These are phyloP conservation scores for Echinops telfairi DNA, from an alignment of 2,113 vertebrate species.

Conservation along the genomic window DNA sequence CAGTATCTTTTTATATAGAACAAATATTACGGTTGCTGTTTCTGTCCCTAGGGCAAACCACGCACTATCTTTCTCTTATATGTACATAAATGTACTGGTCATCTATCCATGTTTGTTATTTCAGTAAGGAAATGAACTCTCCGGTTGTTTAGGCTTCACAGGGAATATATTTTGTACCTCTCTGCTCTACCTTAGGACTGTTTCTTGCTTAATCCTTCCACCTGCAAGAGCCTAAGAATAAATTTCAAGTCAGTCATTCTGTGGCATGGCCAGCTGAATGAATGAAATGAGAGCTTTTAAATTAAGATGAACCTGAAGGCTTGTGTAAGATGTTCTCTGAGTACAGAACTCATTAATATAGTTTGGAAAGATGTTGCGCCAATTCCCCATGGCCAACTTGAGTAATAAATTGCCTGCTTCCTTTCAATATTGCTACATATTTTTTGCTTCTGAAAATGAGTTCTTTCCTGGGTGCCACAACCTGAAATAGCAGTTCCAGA, in stretches of 20 bases:
- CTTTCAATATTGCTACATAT: background rate
- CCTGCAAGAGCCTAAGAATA: background rate
- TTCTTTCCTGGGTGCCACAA: no score
- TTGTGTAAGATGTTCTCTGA: background rate
- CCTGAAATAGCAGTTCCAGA: background rate
- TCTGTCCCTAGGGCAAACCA: background rate
- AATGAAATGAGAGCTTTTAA: background rate
- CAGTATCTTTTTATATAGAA: conserved; percentile 31
- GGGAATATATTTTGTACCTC: background rate
- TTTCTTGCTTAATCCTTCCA: background rate
- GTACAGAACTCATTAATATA: background rate
- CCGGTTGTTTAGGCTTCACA: background rate
- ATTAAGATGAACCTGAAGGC: background rate
- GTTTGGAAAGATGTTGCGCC: background rate
- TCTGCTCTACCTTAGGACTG: background rate
- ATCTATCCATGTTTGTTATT: background rate
- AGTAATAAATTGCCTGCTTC: background rate
- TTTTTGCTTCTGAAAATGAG: background rate
- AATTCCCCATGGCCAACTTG: background rate
- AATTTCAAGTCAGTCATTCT: background rate
- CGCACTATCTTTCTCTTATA: background rate
- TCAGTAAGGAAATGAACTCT: background rate
- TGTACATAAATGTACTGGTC: background rate
- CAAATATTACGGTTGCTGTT: conserved; percentile 4
- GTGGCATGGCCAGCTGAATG: background rate